phyloP scores from a whole-genome alignment of 1,140 invertebrate species.

The Galleria mellonella region DNA sequence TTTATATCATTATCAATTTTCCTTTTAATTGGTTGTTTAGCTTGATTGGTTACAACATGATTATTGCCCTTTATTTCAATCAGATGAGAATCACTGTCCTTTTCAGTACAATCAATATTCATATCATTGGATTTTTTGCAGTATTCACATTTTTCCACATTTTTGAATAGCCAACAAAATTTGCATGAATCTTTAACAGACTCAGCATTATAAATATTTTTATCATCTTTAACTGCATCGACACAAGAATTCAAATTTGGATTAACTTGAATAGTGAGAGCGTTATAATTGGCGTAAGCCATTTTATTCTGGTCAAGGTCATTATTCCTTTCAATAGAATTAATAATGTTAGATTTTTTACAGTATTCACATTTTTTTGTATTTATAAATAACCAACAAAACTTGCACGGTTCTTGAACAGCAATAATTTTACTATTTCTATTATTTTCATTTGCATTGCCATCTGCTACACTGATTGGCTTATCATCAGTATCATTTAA shows the following conservation, averaged over 20 bases:
- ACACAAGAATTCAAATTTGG: neutral
- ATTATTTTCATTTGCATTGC: too few species aligned
- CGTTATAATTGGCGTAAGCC: too few species aligned
- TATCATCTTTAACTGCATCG: neutral
- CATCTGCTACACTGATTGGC: too few species aligned
- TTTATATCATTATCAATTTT: neutral
- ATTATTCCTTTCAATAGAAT: too few species aligned
- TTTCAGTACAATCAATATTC: too few species aligned
- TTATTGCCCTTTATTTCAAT: neutral
- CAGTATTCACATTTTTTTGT: slow-evolving; percentile 2
- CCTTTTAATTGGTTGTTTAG: neutral
- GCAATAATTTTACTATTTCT: neutral
- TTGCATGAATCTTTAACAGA: slow-evolving; percentile 15
- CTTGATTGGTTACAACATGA: neutral
- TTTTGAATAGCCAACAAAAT: slow-evolving; percentile 37
- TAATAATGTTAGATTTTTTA: neutral
- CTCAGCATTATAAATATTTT: neutral
- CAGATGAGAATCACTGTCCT: slow-evolving; percentile 1
- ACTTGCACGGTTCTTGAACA: slow-evolving; percentile 19
- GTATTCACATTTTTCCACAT: slow-evolving; percentile 24
- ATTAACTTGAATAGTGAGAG: too few species aligned
- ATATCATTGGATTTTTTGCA: slow-evolving; percentile 25
- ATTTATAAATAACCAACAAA: slow-evolving; percentile 44
- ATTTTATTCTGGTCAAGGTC: too few species aligned
- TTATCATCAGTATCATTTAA: neutral